Base-by-base conservation (phyloP, 1,140 invertebrate genomes). In the Neuroterus valhalla region DNA sequence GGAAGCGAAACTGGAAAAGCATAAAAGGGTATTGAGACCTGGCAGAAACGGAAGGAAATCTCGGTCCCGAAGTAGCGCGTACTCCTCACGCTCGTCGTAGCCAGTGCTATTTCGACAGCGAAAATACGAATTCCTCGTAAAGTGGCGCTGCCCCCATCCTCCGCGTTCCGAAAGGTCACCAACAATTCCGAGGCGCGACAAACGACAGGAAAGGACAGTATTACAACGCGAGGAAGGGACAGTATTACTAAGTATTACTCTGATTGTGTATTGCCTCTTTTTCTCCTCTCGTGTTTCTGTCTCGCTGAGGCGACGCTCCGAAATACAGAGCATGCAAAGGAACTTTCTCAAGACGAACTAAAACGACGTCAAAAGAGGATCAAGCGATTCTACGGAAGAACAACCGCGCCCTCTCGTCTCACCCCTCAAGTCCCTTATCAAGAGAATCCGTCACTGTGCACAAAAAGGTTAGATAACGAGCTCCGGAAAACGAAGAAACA, bases 91-190 rank as follows among this genome's bases (percentile, higher is more conserved):
- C 14, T 62, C 55, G 68, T 80, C 38, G 48, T 55, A 31, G 38
- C 26, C 21, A 17, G 19, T 71, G 31, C 69, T 21, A 66, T 70
- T 70, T 55, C 62, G 68, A 48, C 52, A 72, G 72, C 77, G 50
- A 75, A 80, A 78, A 76, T 68, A 68, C 67, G 69, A 79, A 72
- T 81, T 80, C 78, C 75, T 82, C 75, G 76, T 17, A 48, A 74
- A 72, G 77, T 72, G 72, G 76, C 72, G 71, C 68, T 74, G 67
- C 77, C 75, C 77, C 69, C 66, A 76, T 75, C 76, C 70, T 67
- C 45, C 43, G 31, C 74, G 62, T 78, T 82, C 77, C 69, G 78
- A 82, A 80, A 80, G 78, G 80, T 79, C 80, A 80, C 77, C 80
- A 76, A 78, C 70, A 62, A 77, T 79, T 81, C 75, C 50, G 42